Evolutionary conservation across 2,113 vertebrate species (phyloP).

Genomic region (Empidonax traillii): DNA sequence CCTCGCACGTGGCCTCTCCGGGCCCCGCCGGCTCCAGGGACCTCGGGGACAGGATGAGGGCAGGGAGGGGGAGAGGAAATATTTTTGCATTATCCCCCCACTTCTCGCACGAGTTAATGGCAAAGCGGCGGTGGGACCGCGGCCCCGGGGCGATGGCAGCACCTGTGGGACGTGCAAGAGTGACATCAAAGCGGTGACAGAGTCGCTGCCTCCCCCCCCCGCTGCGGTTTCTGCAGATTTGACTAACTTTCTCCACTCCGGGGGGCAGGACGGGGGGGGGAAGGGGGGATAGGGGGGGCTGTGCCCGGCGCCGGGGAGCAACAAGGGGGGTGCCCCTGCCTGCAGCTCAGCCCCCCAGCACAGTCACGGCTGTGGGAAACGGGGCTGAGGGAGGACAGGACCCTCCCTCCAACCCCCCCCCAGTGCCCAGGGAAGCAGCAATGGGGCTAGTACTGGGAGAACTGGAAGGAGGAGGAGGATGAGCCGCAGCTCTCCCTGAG

Average conservation of each 20-base stretch:
- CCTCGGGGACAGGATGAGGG: background rate
- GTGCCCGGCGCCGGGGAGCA: background rate
- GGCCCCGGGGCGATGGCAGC: background rate
- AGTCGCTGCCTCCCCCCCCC: background rate
- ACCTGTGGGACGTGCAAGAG: slow-evolving; percentile 54
- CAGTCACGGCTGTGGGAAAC: background rate
- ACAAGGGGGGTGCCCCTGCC: background rate
- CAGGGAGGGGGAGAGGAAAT: background rate
- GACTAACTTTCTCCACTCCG: slow-evolving; percentile 51
- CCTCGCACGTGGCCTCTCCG: background rate
- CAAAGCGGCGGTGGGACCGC: background rate
- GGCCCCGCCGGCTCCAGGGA: background rate
- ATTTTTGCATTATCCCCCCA: background rate
- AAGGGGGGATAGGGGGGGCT: background rate
- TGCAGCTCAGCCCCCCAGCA: background rate
- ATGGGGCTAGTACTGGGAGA: background rate
- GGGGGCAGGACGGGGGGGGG: background rate
- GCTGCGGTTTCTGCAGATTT: slow-evolving; percentile 60
- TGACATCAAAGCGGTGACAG: slow-evolving; percentile 48
- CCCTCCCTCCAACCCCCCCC: no score
- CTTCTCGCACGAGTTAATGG: background rate
- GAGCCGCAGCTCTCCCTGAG: background rate
- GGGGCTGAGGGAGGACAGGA: background rate
- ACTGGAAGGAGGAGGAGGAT: background rate
- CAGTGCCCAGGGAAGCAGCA: background rate